These are phyloP conservation scores for Coenonympha arcania DNA, from an alignment of 2,888 invertebrate species.

Conservation along the genomic window DNA sequence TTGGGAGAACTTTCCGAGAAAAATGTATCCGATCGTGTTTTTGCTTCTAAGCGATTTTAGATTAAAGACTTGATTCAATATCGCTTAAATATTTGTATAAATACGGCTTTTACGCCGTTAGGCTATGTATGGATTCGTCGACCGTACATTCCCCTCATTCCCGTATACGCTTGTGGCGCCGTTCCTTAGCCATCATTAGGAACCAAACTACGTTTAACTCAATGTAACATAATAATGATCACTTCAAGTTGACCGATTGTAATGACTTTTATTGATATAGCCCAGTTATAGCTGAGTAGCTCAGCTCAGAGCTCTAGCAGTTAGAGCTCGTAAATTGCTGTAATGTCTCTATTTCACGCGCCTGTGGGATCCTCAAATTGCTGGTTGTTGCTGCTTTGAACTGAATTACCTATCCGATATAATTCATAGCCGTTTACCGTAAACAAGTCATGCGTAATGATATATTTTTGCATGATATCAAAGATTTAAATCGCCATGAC, in stretches of 20 bases:
- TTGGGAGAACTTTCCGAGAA: no score
- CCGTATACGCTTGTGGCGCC: constrained; percentile 33
- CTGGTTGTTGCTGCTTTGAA: constrained; percentile 52
- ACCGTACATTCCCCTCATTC: constrained; percentile 34
- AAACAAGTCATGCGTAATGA: constrained; percentile 26
- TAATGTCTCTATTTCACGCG: constrained; percentile 59
- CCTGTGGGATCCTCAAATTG: constrained; percentile 56
- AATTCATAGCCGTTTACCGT: constrained; percentile 38
- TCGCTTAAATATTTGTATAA: no score
- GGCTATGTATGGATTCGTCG: constrained; percentile 22
- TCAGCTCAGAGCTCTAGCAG: no score
- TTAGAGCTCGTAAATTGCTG: constrained; percentile 56
- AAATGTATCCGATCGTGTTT: no score
- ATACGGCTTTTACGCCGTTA: no score
- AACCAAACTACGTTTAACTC: constrained; percentile 45
- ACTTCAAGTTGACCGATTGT: constrained; percentile 65
- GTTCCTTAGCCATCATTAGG: constrained; percentile 50
- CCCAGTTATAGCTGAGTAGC: constrained; percentile 55
- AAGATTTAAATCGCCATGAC: no score
- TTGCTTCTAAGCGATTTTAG: no score
- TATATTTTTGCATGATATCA: constrained; percentile 23
- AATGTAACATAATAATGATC: constrained; percentile 62
- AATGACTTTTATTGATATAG: constrained; percentile 72
- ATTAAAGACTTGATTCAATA: no score
- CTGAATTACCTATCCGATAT: no score